These are phyloP conservation scores for Unio pictorum DNA, from an alignment of 2,888 invertebrate genomes.

Conservation along the genomic window DNA sequence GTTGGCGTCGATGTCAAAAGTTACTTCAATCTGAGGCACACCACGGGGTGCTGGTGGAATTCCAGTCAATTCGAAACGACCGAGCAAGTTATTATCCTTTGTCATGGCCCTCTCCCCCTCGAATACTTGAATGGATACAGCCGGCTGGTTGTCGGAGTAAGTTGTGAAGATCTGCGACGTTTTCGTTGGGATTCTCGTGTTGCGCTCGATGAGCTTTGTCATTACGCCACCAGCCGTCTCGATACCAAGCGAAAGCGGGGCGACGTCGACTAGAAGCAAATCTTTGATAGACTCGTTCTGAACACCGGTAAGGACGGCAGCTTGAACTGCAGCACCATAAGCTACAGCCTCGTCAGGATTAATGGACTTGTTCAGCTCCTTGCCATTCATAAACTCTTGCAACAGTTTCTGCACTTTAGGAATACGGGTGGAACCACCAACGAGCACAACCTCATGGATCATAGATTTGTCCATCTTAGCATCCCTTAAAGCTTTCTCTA, in stretches of 20 bases:
- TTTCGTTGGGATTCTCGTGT: conserved; percentile 68
- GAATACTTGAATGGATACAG: conserved; percentile 77
- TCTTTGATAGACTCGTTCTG: conserved; percentile 82
- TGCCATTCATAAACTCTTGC: conserved; percentile 62
- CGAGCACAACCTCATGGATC: conserved; percentile 86
- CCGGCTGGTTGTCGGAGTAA: conserved; percentile 87
- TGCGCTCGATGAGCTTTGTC: conserved; percentile 56
- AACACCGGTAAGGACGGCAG: conserved; percentile 81
- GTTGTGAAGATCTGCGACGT: conserved; percentile 80
- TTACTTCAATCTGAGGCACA: conserved; percentile 75
- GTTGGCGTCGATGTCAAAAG: conserved; percentile 90
- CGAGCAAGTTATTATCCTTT: conserved; percentile 84
- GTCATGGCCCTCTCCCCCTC: conserved; percentile 97
- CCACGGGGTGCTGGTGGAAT: conserved; percentile 66
- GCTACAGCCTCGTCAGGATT: conserved; percentile 98
- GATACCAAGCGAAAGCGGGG: conserved; percentile 72
- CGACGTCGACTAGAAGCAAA: conserved; percentile 82
- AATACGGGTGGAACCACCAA: conserved; percentile 76
- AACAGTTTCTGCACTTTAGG: conserved; percentile 66
- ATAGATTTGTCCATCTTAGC: conserved; percentile 84
- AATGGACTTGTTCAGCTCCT: conserved; percentile 72
- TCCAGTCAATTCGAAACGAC: conserved; percentile 60
- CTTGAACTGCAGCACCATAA: conserved; percentile 72
- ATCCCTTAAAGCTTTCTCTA: conserved; percentile 84
- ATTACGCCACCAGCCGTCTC: conserved; percentile 75